Percentiles rank a stretch among this genome's conserved stretches.
Evolutionary conservation across 1,140 invertebrate genomes (phyloP).

Genomic region (Chrysomallon squamiferum): DNA sequence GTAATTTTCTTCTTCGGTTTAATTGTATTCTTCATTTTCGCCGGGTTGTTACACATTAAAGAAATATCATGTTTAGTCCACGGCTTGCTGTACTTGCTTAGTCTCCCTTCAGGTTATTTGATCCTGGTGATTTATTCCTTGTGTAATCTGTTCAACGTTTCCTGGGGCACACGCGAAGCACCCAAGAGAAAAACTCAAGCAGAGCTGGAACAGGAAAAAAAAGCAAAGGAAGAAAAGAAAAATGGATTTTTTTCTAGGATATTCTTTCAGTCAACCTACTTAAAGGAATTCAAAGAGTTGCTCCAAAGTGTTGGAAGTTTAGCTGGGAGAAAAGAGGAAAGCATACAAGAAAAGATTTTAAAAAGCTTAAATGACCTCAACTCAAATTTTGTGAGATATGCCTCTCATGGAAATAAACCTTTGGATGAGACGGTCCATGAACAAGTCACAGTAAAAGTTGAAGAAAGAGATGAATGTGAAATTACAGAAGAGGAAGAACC

Average conservation of each 20-base stretch:
- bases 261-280: neutral
- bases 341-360: neutral
- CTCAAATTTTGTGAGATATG: neutral
- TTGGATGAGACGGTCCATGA: too few relatives aligned
- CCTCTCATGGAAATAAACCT: neutral
- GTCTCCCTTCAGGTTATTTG: conserved; percentile 58
- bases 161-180: conserved; percentile 56
- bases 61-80: conserved; percentile 84
- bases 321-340: neutral
- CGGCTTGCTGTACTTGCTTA: conserved; percentile 48
- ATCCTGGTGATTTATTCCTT: conserved; percentile 59
- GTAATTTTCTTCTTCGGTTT: conserved; percentile 49
- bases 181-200: conserved; percentile 60
- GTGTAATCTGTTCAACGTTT: conserved; percentile 53
- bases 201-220: conserved; percentile 43
- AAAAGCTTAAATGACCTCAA: neutral
- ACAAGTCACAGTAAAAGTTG: too few relatives aligned
- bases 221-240: conserved; percentile 59
- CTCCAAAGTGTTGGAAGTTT: neutral
- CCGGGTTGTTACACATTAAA: conserved; percentile 52
- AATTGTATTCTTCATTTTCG: conserved; percentile 47
- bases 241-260: conserved; percentile 29
- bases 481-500: too few relatives aligned
- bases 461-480: too few relatives aligned
- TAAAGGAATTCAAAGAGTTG: neutral